phyloP scores from a whole-genome alignment of 2,113 vertebrate genomes.

The Sylvilagus bachmani region DNA sequence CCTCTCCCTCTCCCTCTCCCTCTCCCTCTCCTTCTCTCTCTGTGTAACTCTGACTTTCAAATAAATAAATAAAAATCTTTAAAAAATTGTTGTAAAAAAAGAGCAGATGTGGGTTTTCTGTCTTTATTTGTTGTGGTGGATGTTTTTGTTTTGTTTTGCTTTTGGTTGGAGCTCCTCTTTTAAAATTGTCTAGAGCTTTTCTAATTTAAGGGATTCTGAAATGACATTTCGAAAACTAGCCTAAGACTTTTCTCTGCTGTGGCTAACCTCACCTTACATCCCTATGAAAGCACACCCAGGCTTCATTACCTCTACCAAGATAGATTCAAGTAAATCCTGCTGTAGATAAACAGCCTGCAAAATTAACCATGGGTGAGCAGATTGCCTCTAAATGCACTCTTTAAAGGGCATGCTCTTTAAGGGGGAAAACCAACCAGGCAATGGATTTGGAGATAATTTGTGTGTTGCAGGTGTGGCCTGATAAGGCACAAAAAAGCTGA shows the following conservation, averaged over 20 bases:
- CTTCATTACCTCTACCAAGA: slow-evolving; percentile 79
- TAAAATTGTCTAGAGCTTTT: slow-evolving; percentile 80
- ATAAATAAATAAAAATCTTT: too few relatives aligned
- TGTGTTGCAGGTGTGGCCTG: slow-evolving; percentile 68
- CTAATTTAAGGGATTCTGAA: slow-evolving; percentile 78
- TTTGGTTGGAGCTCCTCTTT: slow-evolving; percentile 67
- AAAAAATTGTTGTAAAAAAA: too few relatives aligned
- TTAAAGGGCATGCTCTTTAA: slow-evolving; percentile 82
- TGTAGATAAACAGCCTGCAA: slow-evolving; percentile 81
- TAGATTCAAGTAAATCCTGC: slow-evolving; percentile 78
- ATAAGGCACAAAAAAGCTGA: slow-evolving; percentile 74
- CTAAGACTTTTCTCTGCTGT: slow-evolving; percentile 61
- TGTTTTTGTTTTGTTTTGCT: neutral
- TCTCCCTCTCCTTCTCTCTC: too few relatives aligned
- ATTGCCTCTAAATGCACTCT: slow-evolving; percentile 61
- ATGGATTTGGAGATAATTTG: slow-evolving; percentile 78
- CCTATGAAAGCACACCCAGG: slow-evolving; percentile 63
- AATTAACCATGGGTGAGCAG: slow-evolving; percentile 79
- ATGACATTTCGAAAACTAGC: slow-evolving; percentile 80
- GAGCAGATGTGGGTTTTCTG: slow-evolving; percentile 52
- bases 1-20: too few relatives aligned
- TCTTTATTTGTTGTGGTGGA: slow-evolving; percentile 78
- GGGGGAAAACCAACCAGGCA: slow-evolving; percentile 65
- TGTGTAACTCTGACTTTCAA: too few relatives aligned
- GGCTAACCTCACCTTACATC: slow-evolving; percentile 65